A percentile compares a stretch with the other conserved stretches of the same genome.
Conservation (phyloP, 1,140 invertebrate genomes). For the Copidosoma floridanum region DNA sequence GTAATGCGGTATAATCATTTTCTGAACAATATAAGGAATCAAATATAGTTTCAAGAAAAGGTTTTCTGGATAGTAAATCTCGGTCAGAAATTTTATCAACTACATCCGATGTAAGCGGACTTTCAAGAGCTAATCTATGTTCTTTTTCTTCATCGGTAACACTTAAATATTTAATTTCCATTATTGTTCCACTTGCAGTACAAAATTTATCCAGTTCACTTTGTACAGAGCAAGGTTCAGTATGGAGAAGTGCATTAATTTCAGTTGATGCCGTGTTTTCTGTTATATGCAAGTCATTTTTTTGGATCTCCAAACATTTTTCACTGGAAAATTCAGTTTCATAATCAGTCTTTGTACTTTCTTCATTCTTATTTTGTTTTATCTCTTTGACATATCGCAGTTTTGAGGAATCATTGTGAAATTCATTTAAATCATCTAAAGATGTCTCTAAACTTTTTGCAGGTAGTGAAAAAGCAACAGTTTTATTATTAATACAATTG, state of each 20-base stretch:
- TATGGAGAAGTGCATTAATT: slow-evolving; percentile 31
- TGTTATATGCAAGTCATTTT: slow-evolving; percentile 35
- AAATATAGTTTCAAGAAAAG: slow-evolving; percentile 87
- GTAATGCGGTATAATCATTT: slow-evolving; percentile 93
- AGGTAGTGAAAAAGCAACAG: slow-evolving; percentile 58
- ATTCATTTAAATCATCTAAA: slow-evolving; percentile 56
- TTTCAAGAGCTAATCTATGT: slow-evolving; percentile 62
- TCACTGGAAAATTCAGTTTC: background rate
- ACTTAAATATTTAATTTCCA: slow-evolving; percentile 60
- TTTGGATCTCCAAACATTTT: background rate
- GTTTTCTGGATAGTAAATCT: slow-evolving; percentile 63
- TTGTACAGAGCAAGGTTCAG: slow-evolving; percentile 12
- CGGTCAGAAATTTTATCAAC: slow-evolving; percentile 43
- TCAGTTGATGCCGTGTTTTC: slow-evolving; percentile 43
- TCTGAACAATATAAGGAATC: slow-evolving; percentile 81
- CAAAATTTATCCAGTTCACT: slow-evolving; percentile 21
- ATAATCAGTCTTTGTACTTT: slow-evolving; percentile 36
- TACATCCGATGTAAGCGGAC: slow-evolving; percentile 39
- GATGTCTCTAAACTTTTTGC: slow-evolving; percentile 67
- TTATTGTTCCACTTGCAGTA: slow-evolving; percentile 27
- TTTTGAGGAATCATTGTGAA: slow-evolving; percentile 18
- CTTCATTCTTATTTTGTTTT: slow-evolving; percentile 47
- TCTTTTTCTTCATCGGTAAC: slow-evolving; percentile 93
- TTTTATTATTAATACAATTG: slow-evolving; percentile 44
- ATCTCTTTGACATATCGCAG: slow-evolving; percentile 17